A percentile compares a stretch with the other conserved stretches of the same genome.
Evolutionary conservation across 2,888 invertebrate species (phyloP).

Genomic region (Rhodophaea formosa): DNA sequence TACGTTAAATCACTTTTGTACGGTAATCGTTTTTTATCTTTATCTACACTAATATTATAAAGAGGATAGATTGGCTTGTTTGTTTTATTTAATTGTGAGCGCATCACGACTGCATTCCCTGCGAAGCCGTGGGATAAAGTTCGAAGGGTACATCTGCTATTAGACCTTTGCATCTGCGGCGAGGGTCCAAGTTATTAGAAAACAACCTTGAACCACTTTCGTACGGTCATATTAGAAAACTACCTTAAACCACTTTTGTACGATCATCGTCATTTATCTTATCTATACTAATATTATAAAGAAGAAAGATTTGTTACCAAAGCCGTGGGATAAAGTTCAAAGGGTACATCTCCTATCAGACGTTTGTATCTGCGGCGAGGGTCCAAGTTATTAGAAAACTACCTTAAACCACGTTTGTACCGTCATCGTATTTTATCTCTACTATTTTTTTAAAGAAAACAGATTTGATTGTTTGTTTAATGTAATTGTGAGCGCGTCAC

Average conservation of each 20-base stretch:
- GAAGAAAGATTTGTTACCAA: conserved; percentile 20
- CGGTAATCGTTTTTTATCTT: not conserved
- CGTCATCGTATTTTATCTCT: no score
- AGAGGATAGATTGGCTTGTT: not conserved
- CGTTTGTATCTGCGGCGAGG: conserved; percentile 46
- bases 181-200: conserved; percentile 35
- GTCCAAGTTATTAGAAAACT: conserved; percentile 32
- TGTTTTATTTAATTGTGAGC: conserved; percentile 61
- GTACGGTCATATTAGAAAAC: no score
- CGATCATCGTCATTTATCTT: not conserved
- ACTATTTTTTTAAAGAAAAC: no score
- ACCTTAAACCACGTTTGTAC: not conserved
- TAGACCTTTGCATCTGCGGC: conserved; percentile 47
- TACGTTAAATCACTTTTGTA: not conserved
- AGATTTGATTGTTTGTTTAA: no score
- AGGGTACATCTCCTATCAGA: conserved; percentile 53
- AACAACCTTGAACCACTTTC: not conserved
- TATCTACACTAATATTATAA: no score
- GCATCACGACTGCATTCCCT: conserved; percentile 52
- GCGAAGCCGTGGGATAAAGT: conserved; percentile 54
- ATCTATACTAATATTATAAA: no score
- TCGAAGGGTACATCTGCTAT: conserved; percentile 59
- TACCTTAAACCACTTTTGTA: no score
- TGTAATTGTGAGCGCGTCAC: conserved; percentile 62
- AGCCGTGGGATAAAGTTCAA: conserved; percentile 61